Evolutionary conservation across 2,797 vertebrate genomes (phyloP).

Genomic region (Pseudochirops cupreus): DNA sequence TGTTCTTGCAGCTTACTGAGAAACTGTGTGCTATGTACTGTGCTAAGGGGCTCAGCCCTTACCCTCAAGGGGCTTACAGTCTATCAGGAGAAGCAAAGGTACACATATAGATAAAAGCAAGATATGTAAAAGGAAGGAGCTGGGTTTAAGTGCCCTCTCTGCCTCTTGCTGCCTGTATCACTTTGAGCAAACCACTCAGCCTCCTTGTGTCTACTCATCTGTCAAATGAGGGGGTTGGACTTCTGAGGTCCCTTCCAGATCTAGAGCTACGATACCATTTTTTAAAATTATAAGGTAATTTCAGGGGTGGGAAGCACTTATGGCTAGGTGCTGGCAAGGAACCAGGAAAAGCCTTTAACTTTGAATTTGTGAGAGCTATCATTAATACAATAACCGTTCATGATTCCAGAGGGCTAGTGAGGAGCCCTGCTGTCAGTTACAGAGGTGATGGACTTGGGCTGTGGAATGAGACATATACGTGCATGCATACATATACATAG

Average conservation of each 20-base stretch:
- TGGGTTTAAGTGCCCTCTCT: neutral
- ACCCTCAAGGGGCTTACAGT: neutral
- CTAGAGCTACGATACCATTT: neutral
- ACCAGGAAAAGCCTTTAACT: neutral
- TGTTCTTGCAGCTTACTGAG: neutral
- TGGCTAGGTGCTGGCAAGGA: neutral
- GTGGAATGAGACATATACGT: neutral
- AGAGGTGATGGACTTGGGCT: neutral
- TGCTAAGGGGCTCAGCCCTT: neutral
- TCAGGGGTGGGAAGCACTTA: neutral
- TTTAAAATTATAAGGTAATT: neutral
- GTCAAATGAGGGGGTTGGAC: neutral
- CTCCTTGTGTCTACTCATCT: neutral
- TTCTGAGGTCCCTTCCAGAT: neutral
- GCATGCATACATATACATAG: neutral
- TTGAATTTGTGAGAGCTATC: neutral
- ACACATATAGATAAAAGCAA: neutral
- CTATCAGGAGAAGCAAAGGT: neutral
- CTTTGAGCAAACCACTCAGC: neutral
- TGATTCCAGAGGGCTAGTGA: neutral
- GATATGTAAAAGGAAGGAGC: neutral
- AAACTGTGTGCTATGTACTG: neutral
- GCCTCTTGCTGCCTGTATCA: neutral
- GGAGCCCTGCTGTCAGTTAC: neutral
- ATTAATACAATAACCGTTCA: neutral